phyloP scores from a whole-genome alignment of 2,113 vertebrate species.

The Leucopsar rothschildi region DNA sequence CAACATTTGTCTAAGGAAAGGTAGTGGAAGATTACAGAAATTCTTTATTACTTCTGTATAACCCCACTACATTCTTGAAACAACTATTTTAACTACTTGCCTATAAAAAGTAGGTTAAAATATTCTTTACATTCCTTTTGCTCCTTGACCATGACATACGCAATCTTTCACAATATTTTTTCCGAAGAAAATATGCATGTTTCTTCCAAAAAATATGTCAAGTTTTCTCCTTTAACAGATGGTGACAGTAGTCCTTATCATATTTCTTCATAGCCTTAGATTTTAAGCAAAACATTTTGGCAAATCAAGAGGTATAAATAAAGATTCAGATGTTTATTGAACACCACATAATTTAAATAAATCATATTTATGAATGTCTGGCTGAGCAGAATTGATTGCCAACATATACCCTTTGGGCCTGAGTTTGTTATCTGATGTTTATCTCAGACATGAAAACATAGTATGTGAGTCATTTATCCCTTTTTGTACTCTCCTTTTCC shows the following conservation, averaged over 20 bases:
- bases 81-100: neutral
- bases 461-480: neutral
- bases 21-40: neutral
- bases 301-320: constrained; percentile 46
- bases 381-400: constrained; percentile 28
- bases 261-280: constrained; percentile 5
- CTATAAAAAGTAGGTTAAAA: neutral
- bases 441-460: neutral
- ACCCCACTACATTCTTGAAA: neutral
- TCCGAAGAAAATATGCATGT: neutral
- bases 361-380: constrained; percentile 38
- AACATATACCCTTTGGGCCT: neutral
- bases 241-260: constrained; percentile 30
- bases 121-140: neutral
- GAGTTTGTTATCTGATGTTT: constrained; percentile 28
- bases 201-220: constrained; percentile 7
- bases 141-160: neutral
- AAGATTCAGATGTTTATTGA: constrained; percentile 42
- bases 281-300: constrained; percentile 35
- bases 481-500: neutral
- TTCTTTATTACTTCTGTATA: neutral
- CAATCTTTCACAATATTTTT: constrained; percentile 35
- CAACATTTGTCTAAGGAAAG: neutral
- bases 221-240: constrained; percentile 29
- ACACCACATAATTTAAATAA: constrained; percentile 35